These are phyloP conservation scores for Drosophila seguyi DNA, from an alignment of 1,140 invertebrate genomes.

Conservation along the genomic window DNA sequence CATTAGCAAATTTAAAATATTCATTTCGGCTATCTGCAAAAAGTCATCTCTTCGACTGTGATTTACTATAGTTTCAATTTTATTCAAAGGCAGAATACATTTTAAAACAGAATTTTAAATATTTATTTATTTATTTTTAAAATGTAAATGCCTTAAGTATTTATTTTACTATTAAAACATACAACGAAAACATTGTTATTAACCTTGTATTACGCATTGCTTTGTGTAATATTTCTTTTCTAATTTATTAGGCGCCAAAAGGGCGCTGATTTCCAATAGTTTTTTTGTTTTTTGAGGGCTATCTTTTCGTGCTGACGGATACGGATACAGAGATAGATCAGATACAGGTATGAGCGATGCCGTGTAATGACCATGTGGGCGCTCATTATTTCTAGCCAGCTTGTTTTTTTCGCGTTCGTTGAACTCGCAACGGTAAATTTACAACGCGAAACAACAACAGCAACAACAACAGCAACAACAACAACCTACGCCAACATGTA, in stretches of 20 bases:
- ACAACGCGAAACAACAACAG: slow-evolving; percentile 54
- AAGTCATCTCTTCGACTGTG: slow-evolving; percentile 54
- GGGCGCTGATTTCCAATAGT: not conserved
- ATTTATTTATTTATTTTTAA: not conserved
- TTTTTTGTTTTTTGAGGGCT: not conserved
- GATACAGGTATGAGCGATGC: slow-evolving; percentile 14
- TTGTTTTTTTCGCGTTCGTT: slow-evolving; percentile 60
- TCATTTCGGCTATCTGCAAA: slow-evolving; percentile 58
- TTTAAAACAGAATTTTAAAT: too few relatives aligned
- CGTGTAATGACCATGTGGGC: slow-evolving; percentile 68
- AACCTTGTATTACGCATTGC: not conserved
- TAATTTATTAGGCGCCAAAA: slow-evolving; percentile 7
- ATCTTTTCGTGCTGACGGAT: slow-evolving; percentile 21
- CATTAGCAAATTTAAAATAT: slow-evolving; percentile 52
- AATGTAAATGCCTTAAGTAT: not conserved
- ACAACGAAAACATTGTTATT: not conserved
- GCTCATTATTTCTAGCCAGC: slow-evolving; percentile 57
- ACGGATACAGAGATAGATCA: slow-evolving; percentile 10
- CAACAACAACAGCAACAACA: slow-evolving; percentile 28
- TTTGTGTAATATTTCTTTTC: not conserved
- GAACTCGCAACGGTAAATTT: slow-evolving; percentile 79
- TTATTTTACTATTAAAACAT: not conserved
- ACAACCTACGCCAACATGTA: slow-evolving; percentile 81
- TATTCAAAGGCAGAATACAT: not conserved
- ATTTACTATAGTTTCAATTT: slow-evolving; percentile 14